Conservation (phyloP, 2,797 vertebrate genomes). For the Allobates femoralis region DNA sequence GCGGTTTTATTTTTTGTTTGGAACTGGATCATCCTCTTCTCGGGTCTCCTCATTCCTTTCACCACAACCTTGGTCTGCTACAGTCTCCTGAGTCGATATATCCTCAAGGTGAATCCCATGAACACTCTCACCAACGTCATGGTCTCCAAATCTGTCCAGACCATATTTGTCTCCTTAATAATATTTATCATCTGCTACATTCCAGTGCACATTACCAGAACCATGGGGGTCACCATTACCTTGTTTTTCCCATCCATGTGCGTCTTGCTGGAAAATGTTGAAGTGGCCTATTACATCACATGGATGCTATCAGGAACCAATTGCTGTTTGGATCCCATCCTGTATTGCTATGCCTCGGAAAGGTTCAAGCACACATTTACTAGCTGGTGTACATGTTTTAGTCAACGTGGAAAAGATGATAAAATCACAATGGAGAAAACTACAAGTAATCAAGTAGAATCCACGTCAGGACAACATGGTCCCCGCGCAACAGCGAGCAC, state of each 20-base stretch:
- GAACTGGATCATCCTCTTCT: conserved; percentile 69
- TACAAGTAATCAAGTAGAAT: not conserved
- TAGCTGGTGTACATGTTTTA: conserved; percentile 62
- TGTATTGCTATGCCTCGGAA: conserved; percentile 72
- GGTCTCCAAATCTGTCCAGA: conserved; percentile 74
- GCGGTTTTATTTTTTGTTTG: conserved; percentile 68
- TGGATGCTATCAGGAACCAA: conserved; percentile 74
- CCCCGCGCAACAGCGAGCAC: not conserved
- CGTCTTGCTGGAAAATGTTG: conserved; percentile 55
- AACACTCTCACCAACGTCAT: conserved; percentile 69
- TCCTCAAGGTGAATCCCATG: conserved; percentile 70
- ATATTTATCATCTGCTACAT: conserved; percentile 77
- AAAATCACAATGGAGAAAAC: not conserved
- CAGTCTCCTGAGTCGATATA: conserved; percentile 67
- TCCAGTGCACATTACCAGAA: conserved; percentile 73
- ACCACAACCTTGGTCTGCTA: conserved; percentile 69
- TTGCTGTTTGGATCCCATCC: conserved; percentile 74
- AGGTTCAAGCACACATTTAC: conserved; percentile 68
- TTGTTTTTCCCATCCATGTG: conserved; percentile 66
- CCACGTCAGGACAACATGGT: not conserved
- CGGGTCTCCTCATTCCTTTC: conserved; percentile 75
- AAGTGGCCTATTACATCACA: conserved; percentile 70
- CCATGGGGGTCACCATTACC: conserved; percentile 65
- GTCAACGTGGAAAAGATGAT: not conserved
- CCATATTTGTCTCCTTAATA: conserved; percentile 71